Evolutionary conservation across 1,140 invertebrate genomes (phyloP), one percentile per base, ranked within the genome.

Genomic region (Archegozetes longisetosus): DNA sequence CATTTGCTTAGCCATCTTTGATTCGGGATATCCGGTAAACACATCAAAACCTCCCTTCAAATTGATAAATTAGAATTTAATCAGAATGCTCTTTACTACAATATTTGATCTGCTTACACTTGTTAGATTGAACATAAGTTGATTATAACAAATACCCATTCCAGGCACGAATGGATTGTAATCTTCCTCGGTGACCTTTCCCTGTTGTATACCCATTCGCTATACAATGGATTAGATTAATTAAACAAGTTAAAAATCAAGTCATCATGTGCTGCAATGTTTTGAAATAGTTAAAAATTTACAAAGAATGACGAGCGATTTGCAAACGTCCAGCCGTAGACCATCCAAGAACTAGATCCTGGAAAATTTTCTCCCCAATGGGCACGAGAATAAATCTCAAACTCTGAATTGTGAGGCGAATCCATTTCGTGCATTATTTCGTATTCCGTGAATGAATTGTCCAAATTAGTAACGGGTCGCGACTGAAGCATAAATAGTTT

Each of bases 361-460:
- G 56, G 57, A 46, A 48, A 22, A 46, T 50, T 46, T 59, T 62
- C 64, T 27, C 64, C 64, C 28, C 53, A 52, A 61, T 66, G 62
- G 25, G 64, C 64, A 32, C 58, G 58, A 0, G 65, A 63, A 49
- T 55, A 59, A 47, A 48, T 63, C 40, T 66, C 65, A 48, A 47
- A 28, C 47, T 60, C 57, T 9, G 51, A 28, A 3, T 22, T 47
- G 28, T 49, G 28, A 3, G 53, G 32, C n/a, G 57, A 49, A 50
- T 66, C 65, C 12, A 64, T 29, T 22, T 66, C 60, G 53, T 64
- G 61, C 24, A 61, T 65, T 12, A 66, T 54, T 52, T 66, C 63
- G 29, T 48, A 61, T 46, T 62, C 53, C 23, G 56, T 65, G 29
- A 50, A 61, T 6, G 24, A 29, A 0, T 49, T 32, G 6, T 60